These are phyloP conservation scores for Dynastes maya DNA, from an alignment of 2,888 invertebrate genomes.

Conservation along the genomic window DNA sequence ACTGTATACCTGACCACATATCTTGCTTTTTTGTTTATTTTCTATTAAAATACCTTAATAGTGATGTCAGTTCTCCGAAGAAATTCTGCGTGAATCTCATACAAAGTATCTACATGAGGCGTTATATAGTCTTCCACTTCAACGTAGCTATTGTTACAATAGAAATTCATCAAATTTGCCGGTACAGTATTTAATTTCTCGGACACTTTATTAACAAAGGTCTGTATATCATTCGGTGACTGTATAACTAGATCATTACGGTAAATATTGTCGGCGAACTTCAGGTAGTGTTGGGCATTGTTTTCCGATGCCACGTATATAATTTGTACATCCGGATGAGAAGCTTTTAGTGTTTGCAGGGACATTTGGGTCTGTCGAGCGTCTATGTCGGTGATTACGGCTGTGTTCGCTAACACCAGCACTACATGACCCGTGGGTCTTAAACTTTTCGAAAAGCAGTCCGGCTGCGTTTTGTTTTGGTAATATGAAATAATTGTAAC, in stretches of 20 bases:
- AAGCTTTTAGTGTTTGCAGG: constrained; percentile 70
- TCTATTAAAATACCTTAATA: constrained; percentile 59
- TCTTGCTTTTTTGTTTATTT: constrained; percentile 9
- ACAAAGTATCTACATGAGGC: constrained; percentile 67
- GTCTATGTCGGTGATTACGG: constrained; percentile 71
- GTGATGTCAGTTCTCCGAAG: constrained; percentile 58
- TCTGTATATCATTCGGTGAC: constrained; percentile 58
- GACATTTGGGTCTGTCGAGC: constrained; percentile 68
- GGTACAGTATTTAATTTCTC: constrained; percentile 63
- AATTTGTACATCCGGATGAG: constrained; percentile 74
- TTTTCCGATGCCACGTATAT: constrained; percentile 71
- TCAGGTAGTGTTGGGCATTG: constrained; percentile 68
- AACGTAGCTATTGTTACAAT: constrained; percentile 65
- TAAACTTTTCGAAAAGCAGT: constrained; percentile 64
- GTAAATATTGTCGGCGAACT: constrained; percentile 71
- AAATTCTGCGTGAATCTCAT: constrained; percentile 70
- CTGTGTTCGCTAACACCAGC: constrained; percentile 72
- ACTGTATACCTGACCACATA: not conserved
- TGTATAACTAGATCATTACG: constrained; percentile 72
- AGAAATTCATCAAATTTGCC: constrained; percentile 64
- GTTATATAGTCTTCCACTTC: constrained; percentile 76
- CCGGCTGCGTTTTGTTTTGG: constrained; percentile 69
- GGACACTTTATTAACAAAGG: constrained; percentile 61
- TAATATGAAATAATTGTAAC: constrained; percentile 71
- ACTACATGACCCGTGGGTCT: constrained; percentile 72